A percentile compares a stretch with the other conserved stretches of the same genome.
Conservation (phyloP, 2,888 invertebrate species). For the Sphaerophoria taeniata region DNA sequence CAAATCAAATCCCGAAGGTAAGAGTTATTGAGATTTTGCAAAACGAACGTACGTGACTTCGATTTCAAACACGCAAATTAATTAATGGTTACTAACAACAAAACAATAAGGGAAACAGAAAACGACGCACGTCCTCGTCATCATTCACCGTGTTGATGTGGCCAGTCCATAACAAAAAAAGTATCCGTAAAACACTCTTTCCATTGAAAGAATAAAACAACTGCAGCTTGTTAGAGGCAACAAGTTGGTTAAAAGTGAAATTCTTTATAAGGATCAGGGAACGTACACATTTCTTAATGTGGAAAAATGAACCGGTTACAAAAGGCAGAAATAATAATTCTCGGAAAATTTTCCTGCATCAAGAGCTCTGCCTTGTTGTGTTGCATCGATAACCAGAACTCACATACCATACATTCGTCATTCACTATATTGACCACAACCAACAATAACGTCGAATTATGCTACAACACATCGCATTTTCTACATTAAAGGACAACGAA, state of each 20-base stretch:
- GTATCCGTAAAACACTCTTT: conserved; percentile 11
- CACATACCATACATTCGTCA: conserved; percentile 16
- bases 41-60: conserved; percentile 67
- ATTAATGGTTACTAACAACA: conserved; percentile 71
- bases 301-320: conserved; percentile 63
- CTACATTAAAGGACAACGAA: conserved; percentile 71
- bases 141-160: conserved; percentile 11
- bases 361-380: too few species aligned
- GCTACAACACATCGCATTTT: background rate
- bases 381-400: conserved; percentile 49
- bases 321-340: conserved; percentile 37
- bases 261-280: conserved; percentile 66
- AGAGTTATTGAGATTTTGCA: conserved; percentile 57
- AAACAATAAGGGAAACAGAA: conserved; percentile 33
- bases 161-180: conserved; percentile 8
- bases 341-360: conserved; percentile 52
- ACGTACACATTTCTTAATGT: conserved; percentile 65
- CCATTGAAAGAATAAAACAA: conserved; percentile 45
- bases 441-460: conserved; percentile 39
- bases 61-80: conserved; percentile 72
- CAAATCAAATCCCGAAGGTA: conserved; percentile 66
- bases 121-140: background rate
- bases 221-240: conserved; percentile 42
- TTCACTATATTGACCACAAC: conserved; percentile 45
- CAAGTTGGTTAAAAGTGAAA: conserved; percentile 70